Percentiles rank a stretch among this genome's conserved stretches.
Evolutionary conservation across 2,888 invertebrate species (phyloP).

Genomic region (Sabatieria punctata): DNA sequence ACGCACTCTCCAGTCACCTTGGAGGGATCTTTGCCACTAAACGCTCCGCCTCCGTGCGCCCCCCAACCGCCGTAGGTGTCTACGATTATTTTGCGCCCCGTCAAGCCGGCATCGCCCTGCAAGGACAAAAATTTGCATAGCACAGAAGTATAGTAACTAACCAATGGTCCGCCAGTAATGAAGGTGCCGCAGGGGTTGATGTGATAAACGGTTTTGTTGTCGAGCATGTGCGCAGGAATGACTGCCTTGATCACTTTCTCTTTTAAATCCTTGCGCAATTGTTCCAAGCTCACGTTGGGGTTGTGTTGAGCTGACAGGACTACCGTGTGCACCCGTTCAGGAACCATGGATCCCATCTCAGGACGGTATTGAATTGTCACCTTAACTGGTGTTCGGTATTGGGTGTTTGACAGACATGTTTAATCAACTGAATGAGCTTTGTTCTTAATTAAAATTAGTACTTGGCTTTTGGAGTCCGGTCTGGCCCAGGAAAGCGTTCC

Average conservation of each 20-base stretch:
- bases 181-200: conserved; percentile 92
- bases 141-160: too few relatives aligned
- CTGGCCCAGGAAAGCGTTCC: conserved; percentile 86
- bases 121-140: neutral
- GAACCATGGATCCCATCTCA: conserved; percentile 78
- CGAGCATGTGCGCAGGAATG: conserved; percentile 73
- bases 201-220: conserved; percentile 75
- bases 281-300: conserved; percentile 56
- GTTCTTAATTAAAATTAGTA: too few relatives aligned
- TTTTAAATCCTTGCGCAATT: conserved; percentile 28
- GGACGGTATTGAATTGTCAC: conserved; percentile 87
- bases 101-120: conserved; percentile 33
- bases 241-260: conserved; percentile 67
- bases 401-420: too few relatives aligned
- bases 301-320: conserved; percentile 92
- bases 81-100: conserved; percentile 93
- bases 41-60: conserved; percentile 97
- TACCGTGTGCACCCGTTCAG: conserved; percentile 81
- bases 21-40: conserved; percentile 84
- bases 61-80: conserved; percentile 99
- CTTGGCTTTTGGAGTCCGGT: conserved; percentile 88
- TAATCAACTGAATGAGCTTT: too few relatives aligned
- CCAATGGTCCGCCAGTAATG: conserved; percentile 89
- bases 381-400: too few relatives aligned
- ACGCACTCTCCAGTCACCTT: too few relatives aligned